Evolutionary conservation across 2,888 invertebrate genomes (phyloP).

Genomic region (Pollenia amentaria): DNA sequence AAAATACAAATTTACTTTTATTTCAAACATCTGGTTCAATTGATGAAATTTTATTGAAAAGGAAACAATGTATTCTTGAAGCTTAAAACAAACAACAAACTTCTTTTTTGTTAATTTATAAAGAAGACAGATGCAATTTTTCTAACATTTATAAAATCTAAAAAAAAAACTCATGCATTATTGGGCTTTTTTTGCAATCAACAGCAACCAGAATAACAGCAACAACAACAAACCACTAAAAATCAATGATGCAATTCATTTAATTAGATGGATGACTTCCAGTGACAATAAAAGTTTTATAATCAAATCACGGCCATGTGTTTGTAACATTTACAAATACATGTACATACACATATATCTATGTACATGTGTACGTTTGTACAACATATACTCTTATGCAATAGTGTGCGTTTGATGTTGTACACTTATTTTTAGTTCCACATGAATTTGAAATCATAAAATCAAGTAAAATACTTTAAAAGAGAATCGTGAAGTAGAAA

Average conservation of each 20-base stretch:
- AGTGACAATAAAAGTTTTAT: conserved; percentile 73
- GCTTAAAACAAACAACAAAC: conserved; percentile 49
- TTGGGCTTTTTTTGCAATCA: conserved; percentile 47
- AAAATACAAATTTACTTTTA: conserved; percentile 69
- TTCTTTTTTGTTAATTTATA: background rate
- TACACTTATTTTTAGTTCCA: conserved; percentile 24
- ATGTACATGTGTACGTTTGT: background rate
- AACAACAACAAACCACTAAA: conserved; percentile 49
- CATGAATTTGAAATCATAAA: conserved; percentile 54
- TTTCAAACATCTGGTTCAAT: conserved; percentile 71
- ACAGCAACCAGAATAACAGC: conserved; percentile 56
- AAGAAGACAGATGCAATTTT: conserved; percentile 71
- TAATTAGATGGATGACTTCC: conserved; percentile 74
- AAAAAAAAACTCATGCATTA: conserved; percentile 27
- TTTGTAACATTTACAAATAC: conserved; percentile 23
- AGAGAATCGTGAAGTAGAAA: conserved; percentile 28
- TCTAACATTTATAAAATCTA: conserved; percentile 58
- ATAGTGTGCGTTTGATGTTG: conserved; percentile 33
- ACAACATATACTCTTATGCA: no score
- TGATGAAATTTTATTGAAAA: conserved; percentile 48
- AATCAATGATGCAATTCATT: conserved; percentile 76
- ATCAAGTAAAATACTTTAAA: conserved; percentile 17
- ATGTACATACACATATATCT: background rate
- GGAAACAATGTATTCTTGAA: conserved; percentile 66
- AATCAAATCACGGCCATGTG: conserved; percentile 66